Percentiles rank a stretch among this genome's conserved stretches.
These are phyloP conservation scores for Mugil cephalus DNA, from an alignment of 2,113 vertebrate genomes.

Conservation along the genomic window DNA sequence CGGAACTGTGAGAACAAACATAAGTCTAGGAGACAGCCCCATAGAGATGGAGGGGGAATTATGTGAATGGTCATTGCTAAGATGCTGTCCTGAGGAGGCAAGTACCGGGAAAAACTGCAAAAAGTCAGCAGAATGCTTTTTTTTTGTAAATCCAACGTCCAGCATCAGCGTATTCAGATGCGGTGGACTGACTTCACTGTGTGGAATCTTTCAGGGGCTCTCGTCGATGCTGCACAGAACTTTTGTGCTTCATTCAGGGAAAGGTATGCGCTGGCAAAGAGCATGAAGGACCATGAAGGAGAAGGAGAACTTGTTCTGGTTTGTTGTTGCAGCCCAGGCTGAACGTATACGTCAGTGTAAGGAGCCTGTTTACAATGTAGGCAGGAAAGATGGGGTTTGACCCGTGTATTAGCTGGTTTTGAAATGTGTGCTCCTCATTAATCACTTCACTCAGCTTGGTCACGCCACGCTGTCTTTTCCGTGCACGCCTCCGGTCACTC, in stretches of 20 bases:
- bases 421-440: conserved; percentile 33
- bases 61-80: conserved; percentile 20
- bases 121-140: conserved; percentile 12
- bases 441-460: conserved; percentile 25
- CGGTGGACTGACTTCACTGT: conserved; percentile 38
- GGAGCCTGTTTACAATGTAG: conserved; percentile 6
- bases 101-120: background rate
- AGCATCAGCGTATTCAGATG: conserved; percentile 42
- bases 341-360: conserved; percentile 18
- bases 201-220: conserved; percentile 10
- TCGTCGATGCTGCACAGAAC: conserved; percentile 38
- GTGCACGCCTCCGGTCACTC: conserved; percentile 3
- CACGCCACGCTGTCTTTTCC: background rate
- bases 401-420: conserved; percentile 1
- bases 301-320: conserved; percentile 14
- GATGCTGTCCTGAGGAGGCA: conserved; percentile 6
- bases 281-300: too few species aligned
- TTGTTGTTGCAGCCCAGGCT: conserved; percentile 11
- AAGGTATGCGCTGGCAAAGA: conserved; percentile 57
- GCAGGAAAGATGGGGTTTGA: conserved; percentile 23
- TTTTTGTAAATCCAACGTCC: conserved; percentile 31
- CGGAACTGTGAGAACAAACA: conserved; percentile 37
- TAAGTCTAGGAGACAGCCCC: conserved; percentile 7
- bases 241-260: conserved; percentile 71
- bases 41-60: conserved; percentile 22